Evolutionary conservation across 2,797 vertebrate genomes (phyloP).

Genomic region (Lutra lutra): DNA sequence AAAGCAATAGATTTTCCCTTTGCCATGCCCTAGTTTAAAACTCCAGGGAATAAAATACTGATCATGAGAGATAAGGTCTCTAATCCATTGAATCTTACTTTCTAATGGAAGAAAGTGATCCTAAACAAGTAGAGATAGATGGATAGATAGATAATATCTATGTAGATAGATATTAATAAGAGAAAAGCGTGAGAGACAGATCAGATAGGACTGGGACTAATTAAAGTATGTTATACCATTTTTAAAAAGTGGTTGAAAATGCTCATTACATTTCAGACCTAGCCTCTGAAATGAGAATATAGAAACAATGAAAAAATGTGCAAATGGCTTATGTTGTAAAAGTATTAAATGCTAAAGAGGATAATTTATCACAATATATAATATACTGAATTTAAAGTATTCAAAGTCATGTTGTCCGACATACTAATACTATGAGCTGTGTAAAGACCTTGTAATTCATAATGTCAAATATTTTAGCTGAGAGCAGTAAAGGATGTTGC

Average conservation of each 20-base stretch:
- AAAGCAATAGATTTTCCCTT: not conserved
- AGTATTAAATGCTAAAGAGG: not conserved
- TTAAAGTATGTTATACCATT: not conserved
- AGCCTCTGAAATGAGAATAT: not conserved
- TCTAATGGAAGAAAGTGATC: not conserved
- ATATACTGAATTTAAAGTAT: not conserved
- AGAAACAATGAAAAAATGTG: constrained; percentile 2
- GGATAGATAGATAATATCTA: not conserved
- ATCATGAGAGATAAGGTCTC: not conserved
- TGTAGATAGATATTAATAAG: not conserved
- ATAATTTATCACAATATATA: not conserved
- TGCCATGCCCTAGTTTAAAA: not conserved
- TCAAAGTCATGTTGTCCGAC: not conserved
- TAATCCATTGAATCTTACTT: not conserved
- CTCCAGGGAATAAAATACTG: not conserved
- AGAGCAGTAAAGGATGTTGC: not conserved
- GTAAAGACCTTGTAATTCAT: not conserved
- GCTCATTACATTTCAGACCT: not conserved
- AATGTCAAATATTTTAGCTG: not conserved
- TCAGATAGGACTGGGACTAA: not conserved
- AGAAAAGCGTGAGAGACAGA: not conserved
- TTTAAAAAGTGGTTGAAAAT: not conserved
- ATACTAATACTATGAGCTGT: not conserved
- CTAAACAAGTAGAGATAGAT: not conserved
- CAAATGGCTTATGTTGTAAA: not conserved